Evolutionary conservation across 2,797 vertebrate species (phyloP), one percentile per base, ranked within the genome.

Genomic region (Channallabes apus): DNA sequence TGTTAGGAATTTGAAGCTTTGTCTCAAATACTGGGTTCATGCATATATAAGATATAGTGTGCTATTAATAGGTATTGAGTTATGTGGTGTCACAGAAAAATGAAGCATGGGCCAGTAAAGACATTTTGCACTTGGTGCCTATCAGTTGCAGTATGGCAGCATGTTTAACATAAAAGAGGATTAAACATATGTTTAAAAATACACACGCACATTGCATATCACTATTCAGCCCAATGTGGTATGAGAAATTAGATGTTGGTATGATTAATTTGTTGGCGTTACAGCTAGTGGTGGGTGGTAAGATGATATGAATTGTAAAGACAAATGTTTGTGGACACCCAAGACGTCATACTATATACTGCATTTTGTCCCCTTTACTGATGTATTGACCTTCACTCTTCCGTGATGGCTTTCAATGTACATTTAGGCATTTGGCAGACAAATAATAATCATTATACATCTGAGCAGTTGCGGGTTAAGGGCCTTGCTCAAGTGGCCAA

Each of bases 221-320:
- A 64, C 32, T 68, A 84, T 87, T 87, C 72, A 81, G 46, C 85
- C 82, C 73, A 38, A 54, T 59, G 78, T 80, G 62, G 80, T 85
- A 76, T 73, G 32, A 86, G 82, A 73, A 51, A 83, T 71, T 41
- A 14, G 29, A 86, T 84, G 88, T 91, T 90, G 89, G 90, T 87
- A 89, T 90, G 88, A 88, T 88, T 87, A 88, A 54, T 85, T 38
- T 58, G 15, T 65, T 84, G 35, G 80, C 87, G 65, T 86, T 88
- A 67, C 85, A 15, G 41, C 51, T 76, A 56, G 51, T 3, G 24
- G 5, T 54, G 14, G 11, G 46, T 27, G 12, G 29, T 27, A 56
- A 29, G 46, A 20, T 29, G 73, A 58, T 56, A 27, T 32, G 8
- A 20, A 24, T 51, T 76, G 29, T 56, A 75, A 46, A 24, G 41